Percentiles rank a stretch among this genome's conserved stretches.
Evolutionary conservation across 2,797 vertebrate genomes (phyloP).

Genomic region (Podarcis siculus): DNA sequence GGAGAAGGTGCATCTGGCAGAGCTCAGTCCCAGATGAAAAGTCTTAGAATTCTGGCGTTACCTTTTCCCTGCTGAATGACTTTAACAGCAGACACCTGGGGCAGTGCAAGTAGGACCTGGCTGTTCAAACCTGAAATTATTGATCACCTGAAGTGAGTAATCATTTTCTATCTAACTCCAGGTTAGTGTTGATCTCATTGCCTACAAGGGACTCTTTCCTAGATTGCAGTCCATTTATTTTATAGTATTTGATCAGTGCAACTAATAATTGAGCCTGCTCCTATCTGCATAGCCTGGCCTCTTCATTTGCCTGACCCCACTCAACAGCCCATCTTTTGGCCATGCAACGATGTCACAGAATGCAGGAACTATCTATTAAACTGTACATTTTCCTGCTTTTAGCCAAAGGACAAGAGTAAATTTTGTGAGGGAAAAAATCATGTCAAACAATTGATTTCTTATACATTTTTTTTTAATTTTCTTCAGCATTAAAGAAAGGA

Average conservation of each 20-base stretch:
- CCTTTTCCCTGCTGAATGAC: not conserved
- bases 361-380: not conserved
- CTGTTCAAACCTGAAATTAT: not conserved
- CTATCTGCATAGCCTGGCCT: not conserved
- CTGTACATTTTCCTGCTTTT: not conserved
- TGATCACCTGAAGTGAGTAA: not conserved
- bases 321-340: not conserved
- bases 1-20: not conserved
- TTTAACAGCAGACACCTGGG: not conserved
- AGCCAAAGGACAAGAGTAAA: not conserved
- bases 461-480: conserved; percentile 79
- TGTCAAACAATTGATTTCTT: conserved; percentile 66
- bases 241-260: not conserved
- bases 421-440: not conserved
- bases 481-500: conserved; percentile 84
- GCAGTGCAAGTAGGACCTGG: not conserved
- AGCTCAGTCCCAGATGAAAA: not conserved
- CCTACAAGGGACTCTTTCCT: not conserved
- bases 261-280: not conserved
- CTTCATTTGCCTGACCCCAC: not conserved
- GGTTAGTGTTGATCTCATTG: not conserved
- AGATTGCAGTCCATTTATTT: not conserved
- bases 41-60: not conserved
- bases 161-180: not conserved
- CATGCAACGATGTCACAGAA: not conserved